Conservation (phyloP, 2,113 vertebrate genomes). For the Zosterops pallidus region DNA sequence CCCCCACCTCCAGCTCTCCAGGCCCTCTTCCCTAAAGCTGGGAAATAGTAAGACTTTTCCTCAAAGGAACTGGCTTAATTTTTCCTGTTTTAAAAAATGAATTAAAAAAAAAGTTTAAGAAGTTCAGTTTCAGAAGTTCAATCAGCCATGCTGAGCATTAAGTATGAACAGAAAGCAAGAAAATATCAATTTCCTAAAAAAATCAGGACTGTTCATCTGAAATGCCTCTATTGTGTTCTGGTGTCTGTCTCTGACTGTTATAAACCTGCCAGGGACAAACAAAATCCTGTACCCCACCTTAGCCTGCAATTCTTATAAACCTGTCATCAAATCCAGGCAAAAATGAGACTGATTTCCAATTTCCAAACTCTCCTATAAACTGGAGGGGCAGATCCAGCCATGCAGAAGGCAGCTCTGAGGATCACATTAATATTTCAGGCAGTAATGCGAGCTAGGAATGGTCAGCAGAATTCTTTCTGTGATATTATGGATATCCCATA, state of each 20-base stretch:
- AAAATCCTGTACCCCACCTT: not conserved
- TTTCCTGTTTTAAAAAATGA: not conserved
- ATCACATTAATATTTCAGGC: not conserved
- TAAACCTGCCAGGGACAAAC: not conserved
- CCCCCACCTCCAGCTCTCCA: not conserved
- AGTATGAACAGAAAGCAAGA: not conserved
- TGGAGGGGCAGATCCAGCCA: not conserved
- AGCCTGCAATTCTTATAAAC: not conserved
- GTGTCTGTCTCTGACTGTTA: not conserved
- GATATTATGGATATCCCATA: not conserved
- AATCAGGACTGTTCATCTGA: not conserved
- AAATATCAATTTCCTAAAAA: not conserved
- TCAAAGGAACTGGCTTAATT: not conserved
- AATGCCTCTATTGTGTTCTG: not conserved
- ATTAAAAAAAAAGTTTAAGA: not conserved
- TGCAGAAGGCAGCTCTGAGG: not conserved
- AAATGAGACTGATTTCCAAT: not conserved
- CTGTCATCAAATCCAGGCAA: not conserved
- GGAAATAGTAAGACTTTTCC: not conserved
- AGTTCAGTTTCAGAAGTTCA: not conserved
- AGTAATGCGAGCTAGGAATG: not conserved
- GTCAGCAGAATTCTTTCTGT: not conserved
- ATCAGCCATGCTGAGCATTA: not conserved
- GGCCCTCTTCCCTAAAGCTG: not conserved
- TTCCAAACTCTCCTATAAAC: not conserved